A percentile compares a stretch with the other conserved stretches of the same genome.
Evolutionary conservation across 1,140 invertebrate genomes (phyloP).

Genomic region (Drosophila truncata): DNA sequence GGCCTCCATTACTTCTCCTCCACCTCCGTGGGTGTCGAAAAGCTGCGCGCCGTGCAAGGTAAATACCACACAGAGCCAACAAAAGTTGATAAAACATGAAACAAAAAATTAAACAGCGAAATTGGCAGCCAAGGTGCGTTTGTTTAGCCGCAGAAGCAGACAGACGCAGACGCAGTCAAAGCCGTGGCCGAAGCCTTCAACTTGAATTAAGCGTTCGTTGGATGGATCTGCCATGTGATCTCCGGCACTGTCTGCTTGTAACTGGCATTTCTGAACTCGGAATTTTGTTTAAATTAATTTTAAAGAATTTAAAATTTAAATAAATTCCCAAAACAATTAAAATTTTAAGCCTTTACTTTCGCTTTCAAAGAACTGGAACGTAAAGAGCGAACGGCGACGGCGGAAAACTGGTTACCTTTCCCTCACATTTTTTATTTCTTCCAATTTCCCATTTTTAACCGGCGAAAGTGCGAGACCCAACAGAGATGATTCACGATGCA

Average conservation of each 20-base stretch:
- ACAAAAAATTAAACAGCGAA: slow-evolving; percentile 55
- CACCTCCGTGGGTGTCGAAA: slow-evolving; percentile 34
- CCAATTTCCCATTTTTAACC: not conserved
- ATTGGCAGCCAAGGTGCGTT: slow-evolving; percentile 75
- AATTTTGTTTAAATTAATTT: no score
- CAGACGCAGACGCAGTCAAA: slow-evolving; percentile 35
- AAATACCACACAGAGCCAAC: slow-evolving; percentile 55
- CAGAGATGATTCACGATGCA: slow-evolving; percentile 38
- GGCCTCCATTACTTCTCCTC: not conserved
- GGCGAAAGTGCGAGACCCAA: slow-evolving; percentile 28
- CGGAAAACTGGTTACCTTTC: slow-evolving; percentile 38
- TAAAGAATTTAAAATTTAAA: no score
- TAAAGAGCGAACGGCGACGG: not conserved
- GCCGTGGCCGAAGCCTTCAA: slow-evolving; percentile 66
- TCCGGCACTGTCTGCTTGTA: slow-evolving; percentile 1
- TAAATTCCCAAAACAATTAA: not conserved
- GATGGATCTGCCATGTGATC: slow-evolving; percentile 10
- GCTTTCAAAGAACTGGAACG: slow-evolving; percentile 27
- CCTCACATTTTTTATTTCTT: not conserved
- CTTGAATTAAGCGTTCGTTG: slow-evolving; percentile 63
- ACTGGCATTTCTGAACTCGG: not conserved
- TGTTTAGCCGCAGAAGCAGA: slow-evolving; percentile 55
- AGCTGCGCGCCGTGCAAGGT: slow-evolving; percentile 50
- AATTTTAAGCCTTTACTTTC: slow-evolving; percentile 13
- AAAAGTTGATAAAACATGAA: slow-evolving; percentile 35